These are phyloP conservation scores for Puma concolor DNA, from an alignment of 2,113 vertebrate genomes.

Conservation along the genomic window DNA sequence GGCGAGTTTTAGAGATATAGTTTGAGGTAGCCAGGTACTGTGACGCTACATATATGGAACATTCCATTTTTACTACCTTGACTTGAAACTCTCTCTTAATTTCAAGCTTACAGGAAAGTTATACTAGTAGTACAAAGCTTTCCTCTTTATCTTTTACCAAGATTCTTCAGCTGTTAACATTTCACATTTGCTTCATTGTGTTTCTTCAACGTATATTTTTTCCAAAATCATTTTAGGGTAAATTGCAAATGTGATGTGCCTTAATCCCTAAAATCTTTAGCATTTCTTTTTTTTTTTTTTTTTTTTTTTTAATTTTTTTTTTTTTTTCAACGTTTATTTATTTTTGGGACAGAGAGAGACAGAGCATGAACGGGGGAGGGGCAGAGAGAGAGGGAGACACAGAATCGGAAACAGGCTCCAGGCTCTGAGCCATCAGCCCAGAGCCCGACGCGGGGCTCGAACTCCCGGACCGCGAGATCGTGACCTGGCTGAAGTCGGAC, in stretches of 20 bases:
- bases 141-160: not conserved
- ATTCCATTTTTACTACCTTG: not conserved
- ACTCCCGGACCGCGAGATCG: too few relatives aligned
- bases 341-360: too few relatives aligned
- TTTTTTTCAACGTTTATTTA: too few relatives aligned
- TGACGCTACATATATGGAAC: not conserved
- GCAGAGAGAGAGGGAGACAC: too few relatives aligned
- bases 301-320: too few relatives aligned
- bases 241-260: not conserved
- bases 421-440: too few relatives aligned
- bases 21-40: not conserved
- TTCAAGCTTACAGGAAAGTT: not conserved
- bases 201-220: not conserved
- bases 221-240: not conserved
- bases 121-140: not conserved
- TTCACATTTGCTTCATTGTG: not conserved
- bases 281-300: too few relatives aligned
- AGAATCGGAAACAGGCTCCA: too few relatives aligned
- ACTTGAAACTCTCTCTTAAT: not conserved
- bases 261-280: not conserved
- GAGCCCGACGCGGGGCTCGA: too few relatives aligned
- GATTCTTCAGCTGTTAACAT: not conserved
- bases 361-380: too few relatives aligned
- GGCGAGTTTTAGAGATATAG: not conserved
- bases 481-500: too few relatives aligned